phyloP scores from a whole-genome alignment of 1,140 invertebrate species.

The Drosophila murphyi region DNA sequence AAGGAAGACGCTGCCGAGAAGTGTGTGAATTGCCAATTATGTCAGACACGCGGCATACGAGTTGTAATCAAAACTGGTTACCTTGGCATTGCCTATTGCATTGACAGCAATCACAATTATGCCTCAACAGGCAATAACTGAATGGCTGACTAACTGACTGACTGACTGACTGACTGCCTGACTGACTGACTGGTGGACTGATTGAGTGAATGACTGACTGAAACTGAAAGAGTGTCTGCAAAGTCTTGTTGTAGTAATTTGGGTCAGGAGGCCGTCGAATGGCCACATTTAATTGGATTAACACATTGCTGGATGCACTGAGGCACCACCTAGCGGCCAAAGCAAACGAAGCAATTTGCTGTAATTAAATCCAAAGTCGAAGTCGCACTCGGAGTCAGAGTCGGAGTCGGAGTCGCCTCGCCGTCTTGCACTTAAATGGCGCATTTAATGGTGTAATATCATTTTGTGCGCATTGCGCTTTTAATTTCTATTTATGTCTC shows the following conservation, averaged over 20 bases:
- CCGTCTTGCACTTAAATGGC: conserved; percentile 78
- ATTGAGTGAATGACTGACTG: conserved; percentile 7
- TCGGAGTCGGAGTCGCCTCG: conserved; percentile 1
- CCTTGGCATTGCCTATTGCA: conserved; percentile 68
- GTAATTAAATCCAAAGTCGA: conserved; percentile 65
- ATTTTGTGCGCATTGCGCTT: conserved; percentile 71
- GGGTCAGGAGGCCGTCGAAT: conserved; percentile 68
- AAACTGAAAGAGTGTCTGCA: conserved; percentile 8
- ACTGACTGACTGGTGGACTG: conserved; percentile 6
- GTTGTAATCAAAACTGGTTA: conserved; percentile 77
- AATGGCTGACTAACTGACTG: conserved; percentile 9
- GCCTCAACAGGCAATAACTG: conserved; percentile 5
- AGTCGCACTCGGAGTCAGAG: conserved; percentile 8
- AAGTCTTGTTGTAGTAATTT: conserved; percentile 17
- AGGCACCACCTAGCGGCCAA: conserved; percentile 33
- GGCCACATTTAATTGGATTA: conserved; percentile 76
- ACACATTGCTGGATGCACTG: conserved; percentile 54
- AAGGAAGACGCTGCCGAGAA: conserved; percentile 7
- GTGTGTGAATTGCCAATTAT: conserved; percentile 55
- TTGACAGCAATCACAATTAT: conserved; percentile 10
- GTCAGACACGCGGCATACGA: conserved; percentile 31
- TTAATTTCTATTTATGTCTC: conserved; percentile 81
- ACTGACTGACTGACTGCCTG: conserved; percentile 20
- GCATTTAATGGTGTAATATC: conserved; percentile 81
- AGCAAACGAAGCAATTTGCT: conserved; percentile 75